Evolutionary conservation across 2,113 vertebrate species (phyloP).

Genomic region (Poicephalus gulielmi): DNA sequence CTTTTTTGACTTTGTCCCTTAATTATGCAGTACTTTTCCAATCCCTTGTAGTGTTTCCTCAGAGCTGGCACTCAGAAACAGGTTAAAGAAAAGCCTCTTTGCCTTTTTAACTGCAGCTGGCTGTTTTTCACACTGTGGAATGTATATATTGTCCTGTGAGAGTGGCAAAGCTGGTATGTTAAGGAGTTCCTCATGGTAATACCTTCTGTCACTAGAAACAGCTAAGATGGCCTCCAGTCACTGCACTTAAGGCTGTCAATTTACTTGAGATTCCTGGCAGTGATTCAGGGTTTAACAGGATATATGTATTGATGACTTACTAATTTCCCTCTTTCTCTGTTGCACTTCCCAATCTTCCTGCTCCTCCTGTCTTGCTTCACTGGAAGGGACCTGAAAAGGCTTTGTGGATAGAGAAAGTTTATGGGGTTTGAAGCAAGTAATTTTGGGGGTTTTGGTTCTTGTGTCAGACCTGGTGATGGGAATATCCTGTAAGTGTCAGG

Average conservation of each 20-base stretch:
- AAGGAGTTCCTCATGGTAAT: not conserved
- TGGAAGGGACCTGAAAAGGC: not conserved
- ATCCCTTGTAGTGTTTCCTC: not conserved
- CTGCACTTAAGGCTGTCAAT: constrained; percentile 34
- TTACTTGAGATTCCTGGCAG: constrained; percentile 21
- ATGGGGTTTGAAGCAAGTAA: not conserved
- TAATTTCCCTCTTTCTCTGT: not conserved
- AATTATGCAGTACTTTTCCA: not conserved
- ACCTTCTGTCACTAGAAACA: constrained; percentile 9
- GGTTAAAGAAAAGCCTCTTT: not conserved
- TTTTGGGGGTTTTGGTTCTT: not conserved
- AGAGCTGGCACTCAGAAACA: not conserved
- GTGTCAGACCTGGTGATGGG: not conserved
- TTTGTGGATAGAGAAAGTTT: not conserved
- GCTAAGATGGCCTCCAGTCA: constrained; percentile 52
- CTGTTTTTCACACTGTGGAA: not conserved
- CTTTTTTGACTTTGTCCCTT: constrained; percentile 42
- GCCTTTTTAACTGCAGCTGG: not conserved
- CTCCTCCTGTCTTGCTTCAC: not conserved
- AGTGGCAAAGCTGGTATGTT: not conserved
- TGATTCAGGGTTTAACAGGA: not conserved
- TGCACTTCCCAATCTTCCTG: accelerated
- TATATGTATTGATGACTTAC: constrained; percentile 30
- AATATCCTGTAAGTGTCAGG: not conserved
- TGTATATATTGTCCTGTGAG: not conserved